phyloP scores from a whole-genome alignment of 1,140 invertebrate species.

The Pseudomyrmex cubaensis region DNA sequence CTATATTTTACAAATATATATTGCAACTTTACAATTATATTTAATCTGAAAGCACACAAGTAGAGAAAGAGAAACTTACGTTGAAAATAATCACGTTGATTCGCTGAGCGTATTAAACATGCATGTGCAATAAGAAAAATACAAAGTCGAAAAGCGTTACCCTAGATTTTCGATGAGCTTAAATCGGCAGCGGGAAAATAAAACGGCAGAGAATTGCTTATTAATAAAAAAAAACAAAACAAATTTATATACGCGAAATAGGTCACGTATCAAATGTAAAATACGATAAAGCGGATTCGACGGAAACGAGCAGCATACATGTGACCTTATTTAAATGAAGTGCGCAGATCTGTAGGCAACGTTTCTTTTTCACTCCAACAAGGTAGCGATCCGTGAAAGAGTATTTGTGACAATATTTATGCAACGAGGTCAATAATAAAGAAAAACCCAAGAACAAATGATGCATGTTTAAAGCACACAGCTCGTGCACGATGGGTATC shows the following conservation, averaged over 20 bases:
- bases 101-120: too few relatives aligned
- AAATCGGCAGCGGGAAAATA: constrained; percentile 2
- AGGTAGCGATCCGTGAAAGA: not conserved
- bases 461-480: constrained; percentile 6
- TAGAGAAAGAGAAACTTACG: too few relatives aligned
- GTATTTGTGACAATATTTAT: constrained; percentile 3
- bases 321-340: not conserved
- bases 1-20: too few relatives aligned
- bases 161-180: not conserved
- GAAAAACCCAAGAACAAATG: constrained; percentile 21
- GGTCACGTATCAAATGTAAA: not conserved
- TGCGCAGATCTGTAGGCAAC: not conserved
- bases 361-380: not conserved
- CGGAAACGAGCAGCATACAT: not conserved
- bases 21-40: too few relatives aligned
- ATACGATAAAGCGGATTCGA: not conserved
- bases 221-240: not conserved
- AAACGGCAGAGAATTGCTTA: not conserved
- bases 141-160: not conserved
- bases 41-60: too few relatives aligned
- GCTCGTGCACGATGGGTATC: not conserved
- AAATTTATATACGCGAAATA: not conserved
- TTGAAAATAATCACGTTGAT: too few relatives aligned
- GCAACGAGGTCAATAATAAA: constrained; percentile 10
- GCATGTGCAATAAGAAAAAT: not conserved